Base-by-base conservation (phyloP, 2,797 vertebrate genomes). In the Poeciliopsis turneri region DNA sequence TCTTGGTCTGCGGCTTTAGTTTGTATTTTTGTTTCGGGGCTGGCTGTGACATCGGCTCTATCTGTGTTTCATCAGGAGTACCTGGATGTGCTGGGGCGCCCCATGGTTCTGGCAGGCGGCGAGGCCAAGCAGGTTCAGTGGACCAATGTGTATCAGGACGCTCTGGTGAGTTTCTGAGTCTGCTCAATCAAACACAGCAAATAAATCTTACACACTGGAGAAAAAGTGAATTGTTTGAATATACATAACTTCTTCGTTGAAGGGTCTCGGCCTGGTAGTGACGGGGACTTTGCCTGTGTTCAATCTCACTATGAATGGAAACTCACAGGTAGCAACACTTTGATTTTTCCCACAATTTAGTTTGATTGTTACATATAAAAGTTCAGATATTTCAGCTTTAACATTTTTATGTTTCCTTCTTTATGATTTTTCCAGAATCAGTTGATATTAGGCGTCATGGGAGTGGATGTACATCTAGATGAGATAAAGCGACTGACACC, bases 81-180 rank as follows among this genome's bases (percentile, higher is more conserved):
- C 89, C 95, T 99, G 51, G 98, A 99, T 4, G 98, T 99, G 68
- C 89, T 99, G 87, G 98, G 98, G 64, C 97, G 98, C 47, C 98
- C 98, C 79, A 99, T 99, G 98, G 98, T 99, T 72, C 95, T 99
- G 89, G 98, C 98, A 1, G 98, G 98, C 85, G 97, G 96, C 79
- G 96, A 96, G 55, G 98, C 98, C 92, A 99, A 99, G 88, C 97
- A 99, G 92, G 98, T 99, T 92, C 98, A 99, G 82, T 99, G 98
- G 98, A 99, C 98, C 82, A 99, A 99, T 1, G 98, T 99, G 80
- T 99, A 99, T 88, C 98, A 99, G 93, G 98, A 99, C 81, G 97
- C 98, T 6, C 92, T 99, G 97, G 98, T 99, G 92, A 97, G 95
- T 80, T 39, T 23, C 10, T 57, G 39, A 45, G 71, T 73, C 51